A percentile compares a stretch with the other conserved stretches of the same genome.
These are phyloP conservation scores for Campoplex capitator DNA, from an alignment of 2,888 invertebrate genomes.

Conservation along the genomic window DNA sequence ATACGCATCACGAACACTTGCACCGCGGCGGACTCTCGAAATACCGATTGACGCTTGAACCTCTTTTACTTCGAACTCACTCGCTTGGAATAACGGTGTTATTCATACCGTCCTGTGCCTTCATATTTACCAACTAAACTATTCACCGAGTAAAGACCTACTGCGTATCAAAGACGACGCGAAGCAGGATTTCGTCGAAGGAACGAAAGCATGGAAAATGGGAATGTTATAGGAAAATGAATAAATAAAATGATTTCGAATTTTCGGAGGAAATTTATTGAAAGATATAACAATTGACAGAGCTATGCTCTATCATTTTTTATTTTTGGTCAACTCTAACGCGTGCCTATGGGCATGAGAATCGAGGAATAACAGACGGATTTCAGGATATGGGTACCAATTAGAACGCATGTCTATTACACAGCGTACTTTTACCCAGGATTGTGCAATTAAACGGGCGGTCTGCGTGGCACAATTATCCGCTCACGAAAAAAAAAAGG, in stretches of 20 bases:
- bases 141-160: neutral
- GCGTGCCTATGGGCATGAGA: neutral
- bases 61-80: slow-evolving; percentile 68
- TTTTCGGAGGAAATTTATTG: neutral
- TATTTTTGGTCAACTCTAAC: neutral
- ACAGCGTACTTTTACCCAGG: slow-evolving; percentile 22
- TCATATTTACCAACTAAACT: slow-evolving; percentile 42
- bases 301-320: neutral
- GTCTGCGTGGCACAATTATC: slow-evolving; percentile 71
- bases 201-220: neutral
- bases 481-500: slow-evolving; percentile 19
- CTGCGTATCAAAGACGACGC: neutral
- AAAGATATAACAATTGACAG: neutral
- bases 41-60: slow-evolving; percentile 50
- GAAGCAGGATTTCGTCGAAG: neutral
- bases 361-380: slow-evolving; percentile 23
- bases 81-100: slow-evolving; percentile 82
- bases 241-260: no score
- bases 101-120: slow-evolving; percentile 59
- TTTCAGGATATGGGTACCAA: slow-evolving; percentile 4
- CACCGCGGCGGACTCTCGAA: slow-evolving; percentile 23
- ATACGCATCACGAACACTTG: slow-evolving; percentile 13
- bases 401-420: slow-evolving; percentile 18
- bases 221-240: neutral
- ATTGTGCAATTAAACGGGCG: slow-evolving; percentile 71